Evolutionary conservation across 2,113 vertebrate genomes (phyloP), one percentile per base, ranked within the genome.

Genomic region (Pelvicachromis taeniatus): DNA sequence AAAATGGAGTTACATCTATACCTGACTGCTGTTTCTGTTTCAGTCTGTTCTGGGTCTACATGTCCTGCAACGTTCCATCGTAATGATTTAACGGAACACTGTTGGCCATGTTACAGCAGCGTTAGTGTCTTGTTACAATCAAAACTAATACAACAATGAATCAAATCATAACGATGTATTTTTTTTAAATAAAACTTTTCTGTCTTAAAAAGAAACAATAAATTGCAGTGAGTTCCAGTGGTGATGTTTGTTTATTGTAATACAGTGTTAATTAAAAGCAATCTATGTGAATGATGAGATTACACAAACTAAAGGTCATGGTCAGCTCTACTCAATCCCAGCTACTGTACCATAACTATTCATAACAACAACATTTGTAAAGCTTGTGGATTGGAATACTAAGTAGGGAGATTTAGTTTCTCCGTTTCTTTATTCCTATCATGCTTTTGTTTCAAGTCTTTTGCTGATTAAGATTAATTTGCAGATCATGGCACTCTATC

Each of bases 381-480:
- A 70, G 77, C 63, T 38, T 63, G 3, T 3, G 54, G 81, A 9
- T 59, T 26, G 42, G 84, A 87, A 90, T 91, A 83, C 23, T 77
- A 83, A 90, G 65, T 2, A 13, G 61, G 3, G 29, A 80, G 42
- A 88, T 86, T 82, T 33, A 9, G 35, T 86, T 88, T 86, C 61
- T 78, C 90, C 33, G 68, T 85, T 80, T 91, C 85, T 48, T 91
- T 86, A 93, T 94, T 93, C 85, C 91, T 87, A 85, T 91, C 88
- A 78, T 89, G 90, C 87, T 87, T 91, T 87, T 92, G 89, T 92
- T 92, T 94, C 93, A 92, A 95, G 94, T 92, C 91, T 95, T 92
- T 90, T 81, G 85, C 92, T 92, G 93, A 93, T 94, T 88, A 93
- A 94, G 93, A 95, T 96, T 94, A 92, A 95, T 95, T 93, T 95